Evolutionary conservation across 2,113 vertebrate species (phyloP), one percentile per base, ranked within the genome.

Genomic region (Hypanus sabinus): DNA sequence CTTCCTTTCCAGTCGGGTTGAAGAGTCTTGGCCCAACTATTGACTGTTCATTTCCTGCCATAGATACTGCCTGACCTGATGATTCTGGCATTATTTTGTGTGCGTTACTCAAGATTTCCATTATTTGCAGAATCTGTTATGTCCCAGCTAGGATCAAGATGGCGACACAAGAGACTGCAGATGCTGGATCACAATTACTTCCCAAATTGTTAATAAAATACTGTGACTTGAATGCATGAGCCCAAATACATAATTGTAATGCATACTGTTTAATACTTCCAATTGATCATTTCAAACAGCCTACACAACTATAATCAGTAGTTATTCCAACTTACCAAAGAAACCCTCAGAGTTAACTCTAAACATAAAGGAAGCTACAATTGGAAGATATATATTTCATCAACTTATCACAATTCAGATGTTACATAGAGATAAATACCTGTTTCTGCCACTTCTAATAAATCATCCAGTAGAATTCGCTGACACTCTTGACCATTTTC

Each of bases 391-490:
- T 90, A 65, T 16, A 62, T 33, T 68, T 90, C 6, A 20, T 3
- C 14, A 18, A 90, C 30, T 90, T 65, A 8, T 18, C 85, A 90
- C 30, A 36, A 90, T 68, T 90, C 60, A 90, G 33, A 68, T 90
- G 16, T 55, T 46, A 33, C 55, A 81, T 11, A 68, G 93, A 62
- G 80, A 80, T 22, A 0, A 93, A 46, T 95, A 98, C 99, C 98
- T 95, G 97, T 96, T 94, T 98, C 96, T 80, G 97, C 97, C 77
- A 96, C 96, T 75, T 96, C 95, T 60, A 98, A 97, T n/a, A 99
- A 97, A 71, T 99, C 98, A 95, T 99, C 98, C 24, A 99, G 96
- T 33, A 98, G 96, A 93, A 99, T 98, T 96, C 96, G 98, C 94
- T 96, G 96, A 95, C 97, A 97, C 73, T 98, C 97, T 95, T 98